Evolutionary conservation across 2,888 invertebrate species (phyloP).

Genomic region (Drosophila emarginata): DNA sequence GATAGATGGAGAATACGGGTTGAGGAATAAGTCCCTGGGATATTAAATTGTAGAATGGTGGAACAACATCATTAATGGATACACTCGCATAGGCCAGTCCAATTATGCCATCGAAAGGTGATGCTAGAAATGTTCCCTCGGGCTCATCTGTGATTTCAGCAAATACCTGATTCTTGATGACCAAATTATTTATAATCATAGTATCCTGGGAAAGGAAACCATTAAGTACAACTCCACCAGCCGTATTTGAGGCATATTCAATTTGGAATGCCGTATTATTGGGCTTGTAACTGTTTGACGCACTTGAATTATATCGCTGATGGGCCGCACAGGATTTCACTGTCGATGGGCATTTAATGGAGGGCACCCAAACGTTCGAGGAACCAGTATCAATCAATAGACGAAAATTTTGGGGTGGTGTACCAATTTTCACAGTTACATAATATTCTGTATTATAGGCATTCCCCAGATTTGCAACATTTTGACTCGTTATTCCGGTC

Average conservation of each 20-base stretch:
- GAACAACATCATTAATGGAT: slow-evolving; percentile 92
- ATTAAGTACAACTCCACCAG: slow-evolving; percentile 24
- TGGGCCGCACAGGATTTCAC: slow-evolving; percentile 94
- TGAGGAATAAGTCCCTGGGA: slow-evolving; percentile 87
- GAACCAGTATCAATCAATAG: slow-evolving; percentile 88
- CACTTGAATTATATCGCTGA: slow-evolving; percentile 92
- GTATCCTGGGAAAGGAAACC: slow-evolving; percentile 76
- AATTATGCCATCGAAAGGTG: slow-evolving; percentile 98
- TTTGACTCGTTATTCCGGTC: slow-evolving; percentile 3
- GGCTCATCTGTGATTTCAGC: slow-evolving; percentile 92
- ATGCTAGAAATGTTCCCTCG: slow-evolving; percentile 94
- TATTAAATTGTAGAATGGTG: slow-evolving; percentile 95
- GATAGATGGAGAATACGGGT: slow-evolving; percentile 95
- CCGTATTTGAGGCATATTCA: slow-evolving; percentile 89
- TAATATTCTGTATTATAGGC: slow-evolving; percentile 75
- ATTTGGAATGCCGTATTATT: slow-evolving; percentile 96
- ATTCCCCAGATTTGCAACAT: slow-evolving; percentile 45
- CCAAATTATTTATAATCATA: slow-evolving; percentile 87
- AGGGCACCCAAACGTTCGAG: slow-evolving; percentile 85
- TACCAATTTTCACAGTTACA: slow-evolving; percentile 91
- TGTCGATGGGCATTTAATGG: slow-evolving; percentile 85
- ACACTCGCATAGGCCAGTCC: slow-evolving; percentile 94
- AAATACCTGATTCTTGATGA: slow-evolving; percentile 91
- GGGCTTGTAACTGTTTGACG: slow-evolving; percentile 89
- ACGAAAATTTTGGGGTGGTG: slow-evolving; percentile 92